These are phyloP conservation scores for Nibea coibor DNA, from an alignment of 2,113 vertebrate genomes.

Conservation along the genomic window DNA sequence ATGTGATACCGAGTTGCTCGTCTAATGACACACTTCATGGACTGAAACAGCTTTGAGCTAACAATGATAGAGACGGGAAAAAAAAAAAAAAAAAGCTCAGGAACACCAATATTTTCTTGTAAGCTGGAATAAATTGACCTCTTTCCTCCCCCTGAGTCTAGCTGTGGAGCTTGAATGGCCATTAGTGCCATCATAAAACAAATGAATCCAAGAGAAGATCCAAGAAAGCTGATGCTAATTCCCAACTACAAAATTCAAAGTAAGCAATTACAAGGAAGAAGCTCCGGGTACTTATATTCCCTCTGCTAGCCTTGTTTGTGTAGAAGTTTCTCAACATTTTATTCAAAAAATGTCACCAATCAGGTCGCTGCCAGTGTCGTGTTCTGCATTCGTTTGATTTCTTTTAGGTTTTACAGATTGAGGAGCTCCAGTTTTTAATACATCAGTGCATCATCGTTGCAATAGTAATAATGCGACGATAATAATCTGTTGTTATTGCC, in stretches of 20 bases:
- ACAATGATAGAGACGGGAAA: conserved; percentile 18
- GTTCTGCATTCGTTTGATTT: conserved; percentile 14
- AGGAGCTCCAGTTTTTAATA: not conserved
- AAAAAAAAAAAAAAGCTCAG: conserved; percentile 1
- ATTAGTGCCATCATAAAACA: conserved; percentile 56
- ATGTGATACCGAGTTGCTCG: conserved; percentile 11
- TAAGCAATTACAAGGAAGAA: conserved; percentile 54
- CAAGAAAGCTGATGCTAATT: conserved; percentile 60
- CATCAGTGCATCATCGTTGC: not conserved
- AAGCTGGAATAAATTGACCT: conserved; percentile 63
- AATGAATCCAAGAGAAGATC: conserved; percentile 47
- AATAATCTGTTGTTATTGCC: not conserved
- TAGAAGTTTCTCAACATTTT: conserved; percentile 5
- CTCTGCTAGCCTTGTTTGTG: conserved; percentile 4
- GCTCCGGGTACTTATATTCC: conserved; percentile 11
- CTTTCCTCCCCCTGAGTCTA: conserved; percentile 34
- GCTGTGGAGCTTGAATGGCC: conserved; percentile 36
- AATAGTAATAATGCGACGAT: not conserved
- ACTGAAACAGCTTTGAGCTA: conserved; percentile 28
- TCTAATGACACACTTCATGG: conserved; percentile 25
- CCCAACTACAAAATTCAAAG: conserved; percentile 48
- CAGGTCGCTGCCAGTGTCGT: not conserved
- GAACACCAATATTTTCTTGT: conserved; percentile 34
- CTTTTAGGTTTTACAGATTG: not conserved
- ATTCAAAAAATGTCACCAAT: conserved; percentile 29